phyloP scores from a whole-genome alignment of 2,113 vertebrate species.

The Grammomys dolichurus region DNA sequence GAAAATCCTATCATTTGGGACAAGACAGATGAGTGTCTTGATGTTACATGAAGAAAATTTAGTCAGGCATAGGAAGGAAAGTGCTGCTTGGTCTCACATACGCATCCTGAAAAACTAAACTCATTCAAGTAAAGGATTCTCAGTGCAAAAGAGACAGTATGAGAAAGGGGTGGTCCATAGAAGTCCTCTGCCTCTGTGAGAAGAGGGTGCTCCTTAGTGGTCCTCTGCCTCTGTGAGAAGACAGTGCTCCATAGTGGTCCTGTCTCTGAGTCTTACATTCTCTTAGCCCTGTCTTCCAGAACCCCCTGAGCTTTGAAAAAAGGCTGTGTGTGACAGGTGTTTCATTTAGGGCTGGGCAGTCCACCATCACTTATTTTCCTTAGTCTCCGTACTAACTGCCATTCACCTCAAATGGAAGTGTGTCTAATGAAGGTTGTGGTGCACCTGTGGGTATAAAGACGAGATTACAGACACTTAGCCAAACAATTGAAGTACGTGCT shows the following conservation, averaged over 20 bases:
- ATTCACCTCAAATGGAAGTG: not conserved
- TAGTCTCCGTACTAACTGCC: not conserved
- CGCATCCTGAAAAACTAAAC: not conserved
- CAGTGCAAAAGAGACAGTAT: not conserved
- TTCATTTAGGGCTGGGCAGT: not conserved
- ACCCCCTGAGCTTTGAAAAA: too few species aligned
- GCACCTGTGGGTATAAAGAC: not conserved
- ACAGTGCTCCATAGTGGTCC: too few species aligned
- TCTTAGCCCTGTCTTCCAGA: not conserved
- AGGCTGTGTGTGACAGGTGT: not conserved
- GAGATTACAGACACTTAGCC: not conserved
- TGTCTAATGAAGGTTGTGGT: not conserved
- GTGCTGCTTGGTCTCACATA: not conserved
- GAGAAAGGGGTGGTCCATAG: too few species aligned
- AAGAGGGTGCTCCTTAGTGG: not conserved
- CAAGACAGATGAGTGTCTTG: not conserved
- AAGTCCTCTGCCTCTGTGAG: not conserved
- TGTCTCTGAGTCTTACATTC: not conserved
- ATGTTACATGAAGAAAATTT: too few species aligned
- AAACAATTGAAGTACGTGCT: too few species aligned
- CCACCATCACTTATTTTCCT: not conserved
- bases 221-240: not conserved
- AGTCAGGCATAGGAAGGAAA: not conserved
- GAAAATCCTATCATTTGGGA: not conserved
- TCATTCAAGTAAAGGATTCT: not conserved